phyloP scores from a whole-genome alignment of 2,797 vertebrate species.

The Harpagifer antarcticus region DNA sequence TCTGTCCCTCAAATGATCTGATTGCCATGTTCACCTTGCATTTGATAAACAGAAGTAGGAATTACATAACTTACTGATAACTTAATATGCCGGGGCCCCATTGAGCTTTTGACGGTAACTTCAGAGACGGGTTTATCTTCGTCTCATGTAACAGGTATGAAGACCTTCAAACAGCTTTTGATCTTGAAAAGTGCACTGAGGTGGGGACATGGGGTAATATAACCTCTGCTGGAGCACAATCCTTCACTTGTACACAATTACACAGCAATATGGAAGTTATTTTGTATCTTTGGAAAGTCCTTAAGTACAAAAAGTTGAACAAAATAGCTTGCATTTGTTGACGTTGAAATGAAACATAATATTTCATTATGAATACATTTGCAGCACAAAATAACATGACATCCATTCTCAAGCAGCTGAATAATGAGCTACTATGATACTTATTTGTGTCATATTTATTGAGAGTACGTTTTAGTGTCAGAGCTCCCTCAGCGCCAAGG shows the following conservation, averaged over 20 bases:
- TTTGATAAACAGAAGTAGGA: slow-evolving; percentile 14
- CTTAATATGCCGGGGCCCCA: slow-evolving; percentile 34
- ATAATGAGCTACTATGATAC: slow-evolving; percentile 1
- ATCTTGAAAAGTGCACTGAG: slow-evolving; percentile 59
- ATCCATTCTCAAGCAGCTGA: background rate
- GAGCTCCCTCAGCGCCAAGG: slow-evolving; percentile 3
- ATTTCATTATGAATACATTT: slow-evolving; percentile 3
- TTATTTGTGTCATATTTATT: slow-evolving; percentile 26
- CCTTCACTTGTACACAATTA: slow-evolving; percentile 37
- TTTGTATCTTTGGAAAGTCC: slow-evolving; percentile 15
- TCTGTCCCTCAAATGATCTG: background rate
- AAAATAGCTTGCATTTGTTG: slow-evolving; percentile 2
- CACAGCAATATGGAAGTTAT: slow-evolving; percentile 14
- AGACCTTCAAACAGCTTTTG: slow-evolving; percentile 69
- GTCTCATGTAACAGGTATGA: slow-evolving; percentile 63
- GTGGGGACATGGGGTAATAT: slow-evolving; percentile 53
- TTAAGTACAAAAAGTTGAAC: background rate
- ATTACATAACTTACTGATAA: slow-evolving; percentile 26
- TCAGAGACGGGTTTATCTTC: slow-evolving; percentile 44
- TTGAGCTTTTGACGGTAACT: slow-evolving; percentile 41
- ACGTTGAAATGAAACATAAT: background rate
- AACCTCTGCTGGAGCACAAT: slow-evolving; percentile 53
- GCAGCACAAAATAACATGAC: slow-evolving; percentile 2
- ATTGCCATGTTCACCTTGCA: slow-evolving; percentile 12
- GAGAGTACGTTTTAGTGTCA: background rate